Base-by-base conservation (phyloP, 2,888 invertebrate species). In the Tuta absoluta region DNA sequence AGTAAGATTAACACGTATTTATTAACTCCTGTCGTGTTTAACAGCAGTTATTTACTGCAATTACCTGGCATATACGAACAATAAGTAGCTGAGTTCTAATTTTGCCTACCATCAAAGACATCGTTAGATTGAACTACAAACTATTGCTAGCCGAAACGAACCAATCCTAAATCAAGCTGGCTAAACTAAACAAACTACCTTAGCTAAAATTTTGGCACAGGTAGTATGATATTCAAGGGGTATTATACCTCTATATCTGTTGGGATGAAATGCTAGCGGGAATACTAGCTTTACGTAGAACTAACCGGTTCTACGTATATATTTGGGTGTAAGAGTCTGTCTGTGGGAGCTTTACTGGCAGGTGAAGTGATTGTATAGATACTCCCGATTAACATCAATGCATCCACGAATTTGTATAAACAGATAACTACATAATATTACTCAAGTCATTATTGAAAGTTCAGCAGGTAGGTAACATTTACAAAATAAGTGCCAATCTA, bases 41-140 rank as follows among this genome's bases (percentile, higher is more conserved):
- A 53, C 24, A 53, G 19, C 23, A n/a, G 45, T 45, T n/a, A 45
- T 45, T 45, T 45, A 45, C 17, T 45, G 17, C 45, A 45, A 45
- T 45, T 45, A 45, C 45, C 45, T 45, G 45, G 45, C n/a, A 45
- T 17, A 45, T 17, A n/a, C n/a, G 17, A 14, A 45, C 8, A n/a
- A n/a, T 17, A 45, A n/a, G 45, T 17, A 45, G 33, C 8, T 33
- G 10, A 45, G 45, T n/a, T 45, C 17, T 41, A 41, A 45, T 17
- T 45, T 45, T 45, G 45, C 8, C 45, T 45, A 45, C 45, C 45
- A 45, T 45, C 45, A 45, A 45, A 45, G 17, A n/a, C 17, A 17
- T 45, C 45, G 45, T 45, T n/a, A 45, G 17, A 45, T 45, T 45
- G 11, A 17, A 7, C 45, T 45, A 45, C 45, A 45, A 41, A 4